Conservation (phyloP, 2,888 invertebrate genomes). For the Patella pellucida region DNA sequence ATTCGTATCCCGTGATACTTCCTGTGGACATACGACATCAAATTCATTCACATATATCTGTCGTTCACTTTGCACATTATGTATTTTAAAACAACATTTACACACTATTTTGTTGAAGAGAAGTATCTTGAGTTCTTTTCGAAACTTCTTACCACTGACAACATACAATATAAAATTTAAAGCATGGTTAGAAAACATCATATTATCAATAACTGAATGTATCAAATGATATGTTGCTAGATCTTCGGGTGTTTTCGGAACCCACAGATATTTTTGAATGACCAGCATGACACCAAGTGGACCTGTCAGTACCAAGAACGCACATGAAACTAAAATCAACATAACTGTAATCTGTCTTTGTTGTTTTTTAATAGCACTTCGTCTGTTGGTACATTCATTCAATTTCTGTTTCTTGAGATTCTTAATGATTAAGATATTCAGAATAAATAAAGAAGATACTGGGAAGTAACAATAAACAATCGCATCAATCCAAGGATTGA, state of each 20-base stretch:
- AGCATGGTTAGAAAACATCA: conserved; percentile 36
- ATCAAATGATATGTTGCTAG: conserved; percentile 19
- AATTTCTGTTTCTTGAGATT: neutral
- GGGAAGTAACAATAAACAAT: conserved; percentile 35
- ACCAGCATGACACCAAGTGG: conserved; percentile 30
- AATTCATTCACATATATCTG: no score
- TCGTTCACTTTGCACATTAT: no score
- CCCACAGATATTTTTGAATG: conserved; percentile 24
- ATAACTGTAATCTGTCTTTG: conserved; percentile 25
- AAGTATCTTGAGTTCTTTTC: no score
- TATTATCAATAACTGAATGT: conserved; percentile 31
- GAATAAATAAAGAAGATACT: conserved; percentile 22
- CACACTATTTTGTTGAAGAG: no score
- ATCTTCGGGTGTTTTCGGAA: conserved; percentile 20
- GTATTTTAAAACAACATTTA: no score
- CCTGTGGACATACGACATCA: no score
- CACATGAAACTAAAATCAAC: conserved; percentile 31
- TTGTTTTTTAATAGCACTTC: no score
- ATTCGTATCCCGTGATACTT: neutral
- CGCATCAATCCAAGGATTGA: conserved; percentile 33
- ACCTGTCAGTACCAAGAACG: conserved; percentile 30
- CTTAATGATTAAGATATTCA: conserved; percentile 31
- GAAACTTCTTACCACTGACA: conserved; percentile 27
- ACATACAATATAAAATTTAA: conserved; percentile 34
- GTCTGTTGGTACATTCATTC: no score